Evolutionary conservation across 2,113 vertebrate species (phyloP), one percentile per base, ranked within the genome.

Genomic region (Herpailurus yagouaroundi): DNA sequence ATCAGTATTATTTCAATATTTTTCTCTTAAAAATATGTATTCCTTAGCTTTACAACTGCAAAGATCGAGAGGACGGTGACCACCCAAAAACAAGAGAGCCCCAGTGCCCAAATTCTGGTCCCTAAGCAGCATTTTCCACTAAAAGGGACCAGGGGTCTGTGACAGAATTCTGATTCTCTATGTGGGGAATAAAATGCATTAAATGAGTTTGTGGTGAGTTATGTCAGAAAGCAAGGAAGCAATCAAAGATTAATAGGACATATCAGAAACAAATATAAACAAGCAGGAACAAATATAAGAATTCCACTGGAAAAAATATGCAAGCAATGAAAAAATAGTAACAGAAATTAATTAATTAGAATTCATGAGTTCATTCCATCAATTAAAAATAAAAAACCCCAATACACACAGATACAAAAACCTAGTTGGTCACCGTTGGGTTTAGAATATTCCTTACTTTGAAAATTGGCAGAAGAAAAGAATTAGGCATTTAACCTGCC

Each of bases 401-500:
- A 77, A 31, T 50, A 18, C 60, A 89, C 33, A 91, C 31, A 87
- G 7, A 69, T 10, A 41, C 12, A 45, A 25, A 88, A 68, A 29
- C 68, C 25, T 74, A 86, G 13, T 16, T 68, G 38, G 38, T 77
- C 38, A 94, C 29, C 29, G 63, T 4, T 63, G 6, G 71, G 52
- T 71, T 84, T 48, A 84, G 79, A 82, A 45, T 4, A 77, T 33
- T 77, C 7, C 55, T 96, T 79, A 77, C 79, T 89, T 97, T 83
- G 76, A 50, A 95, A 91, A 77, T 9, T 52, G 15, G 7, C 73
- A 83, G n/a, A 94, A 82, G 66, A 50, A 87, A 95, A 87, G 16
- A 74, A 74, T 80, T 66, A 90, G 74, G 41, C 60, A 33, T 55
- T 71, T 60, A 29, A 25, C 23, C 33, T 83, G 7, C 29, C 38